Conservation (phyloP, 2,113 vertebrate genomes). For the Catharus minimus region DNA sequence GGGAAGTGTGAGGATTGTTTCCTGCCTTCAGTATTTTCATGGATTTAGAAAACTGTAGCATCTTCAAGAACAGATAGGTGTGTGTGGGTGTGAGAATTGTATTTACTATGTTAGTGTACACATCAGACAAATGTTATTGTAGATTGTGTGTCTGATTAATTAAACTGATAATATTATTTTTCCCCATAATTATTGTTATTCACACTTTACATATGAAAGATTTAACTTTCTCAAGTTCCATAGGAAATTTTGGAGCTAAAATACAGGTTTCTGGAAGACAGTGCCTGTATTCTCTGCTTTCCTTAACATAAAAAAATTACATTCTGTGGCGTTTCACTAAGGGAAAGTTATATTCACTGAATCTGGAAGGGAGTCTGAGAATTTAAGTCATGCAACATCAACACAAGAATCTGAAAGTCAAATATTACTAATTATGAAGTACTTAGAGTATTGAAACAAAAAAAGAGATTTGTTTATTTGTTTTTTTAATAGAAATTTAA, state of each 20-base stretch:
- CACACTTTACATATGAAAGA: background rate
- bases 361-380: background rate
- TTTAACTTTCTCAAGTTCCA: background rate
- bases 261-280: background rate
- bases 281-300: background rate
- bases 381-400: background rate
- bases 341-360: background rate
- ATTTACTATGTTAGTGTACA: background rate
- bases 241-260: background rate
- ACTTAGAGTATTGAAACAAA: background rate
- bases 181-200: background rate
- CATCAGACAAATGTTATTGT: background rate
- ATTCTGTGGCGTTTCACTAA: background rate
- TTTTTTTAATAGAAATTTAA: background rate
- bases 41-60: background rate
- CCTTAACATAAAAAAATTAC: background rate
- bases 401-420: background rate
- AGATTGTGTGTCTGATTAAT: background rate
- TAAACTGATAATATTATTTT: background rate
- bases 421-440: background rate
- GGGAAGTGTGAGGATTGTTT: background rate
- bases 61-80: background rate
- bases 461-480: fast-evolving
- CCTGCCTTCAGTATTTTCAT: background rate
- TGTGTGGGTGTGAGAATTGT: background rate